These are phyloP conservation scores for Meteorus sp. DNA, from an alignment of 1,140 invertebrate species.

Conservation along the genomic window DNA sequence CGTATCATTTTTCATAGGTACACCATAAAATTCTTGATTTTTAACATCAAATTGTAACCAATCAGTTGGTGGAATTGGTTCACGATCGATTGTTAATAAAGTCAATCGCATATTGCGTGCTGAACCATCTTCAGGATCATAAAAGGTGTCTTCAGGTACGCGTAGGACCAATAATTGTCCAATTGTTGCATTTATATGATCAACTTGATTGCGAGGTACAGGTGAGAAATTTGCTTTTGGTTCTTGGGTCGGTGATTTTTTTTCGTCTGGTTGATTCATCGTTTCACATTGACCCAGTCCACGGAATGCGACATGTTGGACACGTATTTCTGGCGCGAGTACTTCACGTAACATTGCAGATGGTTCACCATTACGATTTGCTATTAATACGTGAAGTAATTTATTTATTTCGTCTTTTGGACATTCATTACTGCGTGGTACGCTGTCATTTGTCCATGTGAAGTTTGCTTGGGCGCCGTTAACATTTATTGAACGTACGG, in stretches of 20 bases:
- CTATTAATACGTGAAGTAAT: slow-evolving; percentile 67
- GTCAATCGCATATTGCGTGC: slow-evolving; percentile 73
- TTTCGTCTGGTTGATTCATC: slow-evolving; percentile 39
- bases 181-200: slow-evolving; percentile 77
- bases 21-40: slow-evolving; percentile 88
- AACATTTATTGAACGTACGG: slow-evolving; percentile 66
- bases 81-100: slow-evolving; percentile 72
- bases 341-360: slow-evolving; percentile 60
- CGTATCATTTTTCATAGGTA: slow-evolving; percentile 70
- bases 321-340: slow-evolving; percentile 66
- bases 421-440: slow-evolving; percentile 73
- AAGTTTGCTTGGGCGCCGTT: slow-evolving; percentile 65
- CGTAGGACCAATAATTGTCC: slow-evolving; percentile 77
- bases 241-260: slow-evolving; percentile 59
- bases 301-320: slow-evolving; percentile 65
- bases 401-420: slow-evolving; percentile 72
- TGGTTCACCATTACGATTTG: slow-evolving; percentile 60
- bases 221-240: slow-evolving; percentile 71
- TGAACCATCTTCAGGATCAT: slow-evolving; percentile 82
- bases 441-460: slow-evolving; percentile 85
- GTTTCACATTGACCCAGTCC: slow-evolving; percentile 68
- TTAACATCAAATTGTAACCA: slow-evolving; percentile 89
- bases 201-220: slow-evolving; percentile 79
- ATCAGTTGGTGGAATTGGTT: slow-evolving; percentile 67
- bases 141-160: slow-evolving; percentile 87